phyloP scores from a whole-genome alignment of 2,797 vertebrate species.

The Mormyrops boulengeri region DNA sequence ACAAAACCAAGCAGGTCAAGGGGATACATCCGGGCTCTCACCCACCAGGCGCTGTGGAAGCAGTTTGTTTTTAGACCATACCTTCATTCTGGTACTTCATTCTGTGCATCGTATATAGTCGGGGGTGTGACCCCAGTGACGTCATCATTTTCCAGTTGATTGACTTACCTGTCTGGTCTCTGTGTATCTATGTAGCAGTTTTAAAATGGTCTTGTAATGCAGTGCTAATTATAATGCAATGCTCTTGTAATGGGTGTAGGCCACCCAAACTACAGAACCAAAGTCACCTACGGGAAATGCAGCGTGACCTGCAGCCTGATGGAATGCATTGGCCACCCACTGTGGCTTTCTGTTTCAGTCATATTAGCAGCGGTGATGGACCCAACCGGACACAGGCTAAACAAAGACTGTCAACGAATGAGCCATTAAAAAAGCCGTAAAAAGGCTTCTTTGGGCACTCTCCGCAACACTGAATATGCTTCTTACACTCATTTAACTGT shows the following conservation, averaged over 20 bases:
- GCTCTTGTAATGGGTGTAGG: neutral
- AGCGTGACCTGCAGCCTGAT: neutral
- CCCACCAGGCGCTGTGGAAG: neutral
- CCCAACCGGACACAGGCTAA: neutral
- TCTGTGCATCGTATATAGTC: neutral
- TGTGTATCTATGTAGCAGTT: neutral
- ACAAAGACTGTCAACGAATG: neutral
- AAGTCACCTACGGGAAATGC: neutral
- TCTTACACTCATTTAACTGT: neutral
- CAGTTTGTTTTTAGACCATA: neutral
- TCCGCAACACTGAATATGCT: neutral
- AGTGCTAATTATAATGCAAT: neutral
- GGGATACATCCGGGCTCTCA: neutral
- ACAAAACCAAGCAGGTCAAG: neutral
- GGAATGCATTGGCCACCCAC: neutral
- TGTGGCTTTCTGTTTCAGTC: neutral
- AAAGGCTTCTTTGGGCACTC: neutral
- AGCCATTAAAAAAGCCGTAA: neutral
- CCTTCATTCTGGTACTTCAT: neutral
- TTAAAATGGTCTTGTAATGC: neutral
- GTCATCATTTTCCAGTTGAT: neutral
- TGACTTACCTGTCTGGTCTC: neutral
- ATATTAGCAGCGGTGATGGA: neutral
- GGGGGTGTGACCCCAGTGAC: neutral
- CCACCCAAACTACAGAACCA: neutral